Conservation (phyloP, 2,113 vertebrate genomes). For the Eclectus roratus region DNA sequence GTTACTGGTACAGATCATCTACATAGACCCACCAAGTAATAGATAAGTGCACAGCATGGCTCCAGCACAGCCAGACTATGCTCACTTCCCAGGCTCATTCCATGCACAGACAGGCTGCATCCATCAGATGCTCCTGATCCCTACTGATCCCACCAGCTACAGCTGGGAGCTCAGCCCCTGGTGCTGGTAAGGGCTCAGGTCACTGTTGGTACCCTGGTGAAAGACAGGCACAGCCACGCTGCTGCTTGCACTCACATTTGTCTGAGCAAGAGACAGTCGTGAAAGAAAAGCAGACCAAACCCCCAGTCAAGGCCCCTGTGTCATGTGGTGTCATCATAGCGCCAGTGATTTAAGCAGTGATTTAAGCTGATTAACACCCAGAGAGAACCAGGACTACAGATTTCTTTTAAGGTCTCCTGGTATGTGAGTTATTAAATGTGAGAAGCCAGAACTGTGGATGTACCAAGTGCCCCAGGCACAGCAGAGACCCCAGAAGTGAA, state of each 20-base stretch:
- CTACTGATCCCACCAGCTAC: neutral
- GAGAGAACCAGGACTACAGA: neutral
- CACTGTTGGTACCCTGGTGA: neutral
- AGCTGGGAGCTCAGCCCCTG: neutral
- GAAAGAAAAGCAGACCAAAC: neutral
- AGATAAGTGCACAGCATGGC: neutral
- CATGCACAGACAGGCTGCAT: neutral
- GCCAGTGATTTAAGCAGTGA: neutral
- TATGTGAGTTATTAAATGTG: neutral
- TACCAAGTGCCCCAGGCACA: neutral
- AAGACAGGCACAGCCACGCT: neutral
- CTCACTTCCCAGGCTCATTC: neutral
- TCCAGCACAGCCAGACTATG: neutral
- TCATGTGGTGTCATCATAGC: neutral
- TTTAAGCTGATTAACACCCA: neutral
- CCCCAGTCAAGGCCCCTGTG: neutral
- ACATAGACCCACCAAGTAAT: rapidly evolving
- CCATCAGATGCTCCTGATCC: neutral
- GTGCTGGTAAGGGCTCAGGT: rapidly evolving
- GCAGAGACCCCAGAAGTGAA: neutral
- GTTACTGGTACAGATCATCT: too few relatives aligned
- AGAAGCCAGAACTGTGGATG: neutral
- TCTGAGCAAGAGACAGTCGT: neutral
- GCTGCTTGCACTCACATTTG: rapidly evolving
- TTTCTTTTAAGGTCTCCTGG: neutral